Conservation (phyloP, 2,888 invertebrate species). For the Volucella inanis region DNA sequence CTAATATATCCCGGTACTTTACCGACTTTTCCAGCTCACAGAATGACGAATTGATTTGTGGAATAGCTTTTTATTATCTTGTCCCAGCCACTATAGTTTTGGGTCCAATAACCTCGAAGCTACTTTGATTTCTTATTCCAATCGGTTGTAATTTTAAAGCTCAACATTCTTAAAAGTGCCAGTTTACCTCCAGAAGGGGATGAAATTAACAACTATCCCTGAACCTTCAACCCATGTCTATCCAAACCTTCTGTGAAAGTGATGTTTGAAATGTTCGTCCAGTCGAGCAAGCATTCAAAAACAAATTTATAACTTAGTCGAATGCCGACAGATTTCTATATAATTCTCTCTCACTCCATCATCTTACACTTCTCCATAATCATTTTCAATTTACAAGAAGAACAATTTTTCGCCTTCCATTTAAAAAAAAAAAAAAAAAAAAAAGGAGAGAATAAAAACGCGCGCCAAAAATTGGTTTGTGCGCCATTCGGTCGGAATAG, state of each 20-base stretch:
- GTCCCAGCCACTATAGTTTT: no score
- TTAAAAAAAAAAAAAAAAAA: slow-evolving; percentile 21
- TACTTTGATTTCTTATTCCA: no score
- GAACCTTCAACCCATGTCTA: slow-evolving; percentile 25
- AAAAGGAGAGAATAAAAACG: slow-evolving; percentile 25
- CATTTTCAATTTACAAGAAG: slow-evolving; percentile 41
- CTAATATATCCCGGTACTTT: no score
- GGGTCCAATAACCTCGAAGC: no score
- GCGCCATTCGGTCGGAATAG: slow-evolving; percentile 60
- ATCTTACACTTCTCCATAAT: slow-evolving; percentile 41
- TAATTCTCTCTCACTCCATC: background rate
- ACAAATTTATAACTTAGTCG: slow-evolving; percentile 43
- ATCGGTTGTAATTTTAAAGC: no score
- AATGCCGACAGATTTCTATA: slow-evolving; percentile 6
- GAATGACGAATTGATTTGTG: no score
- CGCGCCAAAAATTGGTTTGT: slow-evolving; percentile 24
- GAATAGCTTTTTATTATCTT: no score
- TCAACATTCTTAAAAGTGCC: slow-evolving; percentile 11
- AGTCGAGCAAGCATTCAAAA: slow-evolving; percentile 43
- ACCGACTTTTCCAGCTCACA: no score
- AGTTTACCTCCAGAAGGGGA: slow-evolving; percentile 6
- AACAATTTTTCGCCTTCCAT: slow-evolving; percentile 25
- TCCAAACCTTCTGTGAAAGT: slow-evolving; percentile 32
- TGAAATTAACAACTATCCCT: slow-evolving; percentile 46
- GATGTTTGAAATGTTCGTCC: slow-evolving; percentile 34